A percentile compares a stretch with the other conserved stretches of the same genome.
Conservation (phyloP, 2,113 vertebrate species). For the Tringa solitaria region DNA sequence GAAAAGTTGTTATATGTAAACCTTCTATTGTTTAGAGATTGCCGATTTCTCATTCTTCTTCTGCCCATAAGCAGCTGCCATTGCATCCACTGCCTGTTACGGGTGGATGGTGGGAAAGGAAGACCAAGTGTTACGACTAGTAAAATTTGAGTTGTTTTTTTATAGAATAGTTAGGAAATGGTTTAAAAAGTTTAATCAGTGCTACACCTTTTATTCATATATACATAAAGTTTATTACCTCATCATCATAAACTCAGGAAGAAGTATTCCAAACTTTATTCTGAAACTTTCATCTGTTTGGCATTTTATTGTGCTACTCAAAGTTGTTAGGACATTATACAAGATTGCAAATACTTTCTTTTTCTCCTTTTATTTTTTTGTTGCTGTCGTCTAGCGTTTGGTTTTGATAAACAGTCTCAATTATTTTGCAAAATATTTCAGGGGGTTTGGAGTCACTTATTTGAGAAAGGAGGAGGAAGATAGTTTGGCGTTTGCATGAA, state of each 20-base stretch:
- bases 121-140: not conserved
- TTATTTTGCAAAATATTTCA: not conserved
- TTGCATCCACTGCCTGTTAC: not conserved
- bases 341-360: not conserved
- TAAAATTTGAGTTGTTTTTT: not conserved
- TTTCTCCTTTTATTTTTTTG: not conserved
- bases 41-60: constrained; percentile 59
- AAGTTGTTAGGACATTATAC: not conserved
- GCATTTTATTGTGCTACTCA: constrained; percentile 9
- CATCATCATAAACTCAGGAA: not conserved
- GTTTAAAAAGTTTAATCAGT: not conserved
- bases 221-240: not conserved
- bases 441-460: not conserved
- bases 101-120: constrained; percentile 5
- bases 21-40: constrained; percentile 56
- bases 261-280: constrained; percentile 24
- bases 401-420: constrained; percentile 3
- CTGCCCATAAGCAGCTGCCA: constrained; percentile 52
- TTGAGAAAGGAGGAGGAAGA: not conserved
- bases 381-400: not conserved
- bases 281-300: not conserved
- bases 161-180: not conserved
- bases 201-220: not conserved
- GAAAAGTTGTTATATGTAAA: constrained; percentile 47
- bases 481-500: constrained; percentile 18